Evolutionary conservation across 2,888 invertebrate genomes (phyloP).

Genomic region (Hirtodrosophila cameraria): DNA sequence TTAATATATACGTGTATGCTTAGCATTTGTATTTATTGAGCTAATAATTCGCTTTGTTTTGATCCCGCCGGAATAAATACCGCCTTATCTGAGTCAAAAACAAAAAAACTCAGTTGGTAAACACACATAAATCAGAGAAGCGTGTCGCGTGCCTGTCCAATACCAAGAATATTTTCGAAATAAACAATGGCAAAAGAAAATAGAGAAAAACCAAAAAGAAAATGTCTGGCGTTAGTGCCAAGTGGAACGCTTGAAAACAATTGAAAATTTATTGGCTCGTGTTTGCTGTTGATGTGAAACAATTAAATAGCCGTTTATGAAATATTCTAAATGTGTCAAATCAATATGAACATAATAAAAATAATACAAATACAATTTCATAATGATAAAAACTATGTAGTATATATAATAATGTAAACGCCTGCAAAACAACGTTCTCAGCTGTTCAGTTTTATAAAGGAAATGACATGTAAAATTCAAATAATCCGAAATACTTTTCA

Average conservation of each 20-base stretch:
- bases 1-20: conserved; percentile 16
- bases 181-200: conserved; percentile 20
- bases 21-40: conserved; percentile 17
- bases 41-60: conserved; percentile 32
- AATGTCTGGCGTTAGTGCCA: conserved; percentile 41
- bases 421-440: conserved; percentile 31
- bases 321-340: conserved; percentile 10
- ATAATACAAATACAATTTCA: background rate
- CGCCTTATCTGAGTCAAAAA: conserved; percentile 11
- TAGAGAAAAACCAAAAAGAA: conserved; percentile 1
- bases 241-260: conserved; percentile 47
- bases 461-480: conserved; percentile 66
- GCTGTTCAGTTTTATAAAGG: conserved; percentile 51
- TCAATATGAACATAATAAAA: no score
- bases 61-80: conserved; percentile 6
- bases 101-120: conserved; percentile 39
- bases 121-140: conserved; percentile 66
- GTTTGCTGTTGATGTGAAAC: conserved; percentile 24
- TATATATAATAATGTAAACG: background rate
- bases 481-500: conserved; percentile 49
- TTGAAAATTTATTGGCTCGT: conserved; percentile 54
- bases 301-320: conserved; percentile 49
- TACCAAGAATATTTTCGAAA: conserved; percentile 24
- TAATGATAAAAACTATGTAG: background rate
- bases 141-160: conserved; percentile 61